Evolutionary conservation across 2,113 vertebrate species (phyloP).

Genomic region (cattle (Bos taurus)): DNA sequence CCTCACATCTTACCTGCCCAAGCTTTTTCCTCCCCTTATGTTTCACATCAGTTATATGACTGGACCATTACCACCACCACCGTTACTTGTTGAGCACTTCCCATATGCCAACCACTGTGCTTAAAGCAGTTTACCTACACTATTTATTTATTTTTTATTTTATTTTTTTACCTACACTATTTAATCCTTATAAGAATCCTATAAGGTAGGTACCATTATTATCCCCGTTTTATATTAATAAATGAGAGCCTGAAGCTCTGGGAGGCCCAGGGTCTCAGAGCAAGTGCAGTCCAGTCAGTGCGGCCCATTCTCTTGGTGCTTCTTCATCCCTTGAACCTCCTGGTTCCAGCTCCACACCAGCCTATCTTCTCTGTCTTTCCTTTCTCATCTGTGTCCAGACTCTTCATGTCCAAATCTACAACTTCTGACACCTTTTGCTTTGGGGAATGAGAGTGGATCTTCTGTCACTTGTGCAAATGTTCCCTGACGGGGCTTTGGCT

Average conservation of each 20-base stretch:
- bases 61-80: fast-evolving
- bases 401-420: not conserved
- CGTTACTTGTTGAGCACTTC: not conserved
- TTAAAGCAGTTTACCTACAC: not conserved
- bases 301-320: not conserved
- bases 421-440: not conserved
- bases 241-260: not conserved
- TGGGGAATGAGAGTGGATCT: not conserved
- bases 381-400: not conserved
- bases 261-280: not conserved
- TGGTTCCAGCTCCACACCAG: not conserved
- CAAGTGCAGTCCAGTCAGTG: fast-evolving
- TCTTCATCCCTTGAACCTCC: too few relatives aligned
- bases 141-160: too few relatives aligned
- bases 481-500: not conserved
- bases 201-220: fast-evolving
- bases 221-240: not conserved
- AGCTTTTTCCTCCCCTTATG: not conserved
- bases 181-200: not conserved
- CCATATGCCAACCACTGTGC: not conserved
- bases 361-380: fast-evolving
- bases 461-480: not conserved
- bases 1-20: not conserved
- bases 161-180: too few relatives aligned
- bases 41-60: not conserved